Percentiles rank a stretch among this genome's conserved stretches.
Conservation (phyloP, 1,140 invertebrate genomes). For the Papilio helenus region DNA sequence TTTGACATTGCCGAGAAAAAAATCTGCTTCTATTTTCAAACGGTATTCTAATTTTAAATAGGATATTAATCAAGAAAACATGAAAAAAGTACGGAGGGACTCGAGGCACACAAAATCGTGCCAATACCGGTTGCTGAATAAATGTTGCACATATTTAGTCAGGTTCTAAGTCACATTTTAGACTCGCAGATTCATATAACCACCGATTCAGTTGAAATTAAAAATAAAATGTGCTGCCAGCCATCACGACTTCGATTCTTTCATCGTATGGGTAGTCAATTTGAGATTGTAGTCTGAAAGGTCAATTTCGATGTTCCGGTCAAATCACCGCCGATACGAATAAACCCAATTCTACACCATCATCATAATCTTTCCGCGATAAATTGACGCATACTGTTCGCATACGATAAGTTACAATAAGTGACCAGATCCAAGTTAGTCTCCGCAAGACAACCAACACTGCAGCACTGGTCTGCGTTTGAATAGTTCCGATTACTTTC, state of each 20-base stretch:
- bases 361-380: not conserved
- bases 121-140: not conserved
- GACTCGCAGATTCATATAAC: not conserved
- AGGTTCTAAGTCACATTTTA: constrained; percentile 8
- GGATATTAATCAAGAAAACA: not conserved
- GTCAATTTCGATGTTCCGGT: not conserved
- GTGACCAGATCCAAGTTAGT: not conserved
- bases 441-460: not conserved
- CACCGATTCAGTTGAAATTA: not conserved
- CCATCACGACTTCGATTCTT: not conserved
- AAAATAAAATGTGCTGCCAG: not conserved
- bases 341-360: constrained; percentile 4
- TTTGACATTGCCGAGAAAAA: not conserved
- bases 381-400: not conserved
- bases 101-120: not conserved
- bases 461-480: not conserved
- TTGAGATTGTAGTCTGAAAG: not conserved
- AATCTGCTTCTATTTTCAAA: not conserved
- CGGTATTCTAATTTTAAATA: not conserved
- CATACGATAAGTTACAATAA: not conserved
- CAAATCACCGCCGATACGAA: not conserved
- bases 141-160: not conserved
- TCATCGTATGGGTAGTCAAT: not conserved
- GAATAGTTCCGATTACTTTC: not conserved
- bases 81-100: constrained; percentile 9